These are phyloP conservation scores for Pipistrellus nathusii DNA, from an alignment of 2,797 vertebrate genomes.

Conservation along the genomic window DNA sequence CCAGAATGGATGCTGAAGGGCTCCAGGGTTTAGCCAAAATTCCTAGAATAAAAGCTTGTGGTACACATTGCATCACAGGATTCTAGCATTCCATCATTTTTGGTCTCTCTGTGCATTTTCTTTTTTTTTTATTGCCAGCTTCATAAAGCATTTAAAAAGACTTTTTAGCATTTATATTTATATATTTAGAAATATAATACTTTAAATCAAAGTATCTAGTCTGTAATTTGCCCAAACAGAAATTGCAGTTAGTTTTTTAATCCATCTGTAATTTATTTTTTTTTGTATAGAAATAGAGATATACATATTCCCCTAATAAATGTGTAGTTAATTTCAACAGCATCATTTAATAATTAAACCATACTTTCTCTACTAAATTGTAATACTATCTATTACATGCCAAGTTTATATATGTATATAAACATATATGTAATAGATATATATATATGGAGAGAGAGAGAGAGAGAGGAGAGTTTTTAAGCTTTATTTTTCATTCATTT, in stretches of 20 bases:
- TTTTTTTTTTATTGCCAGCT: neutral
- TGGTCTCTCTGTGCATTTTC: too few relatives aligned
- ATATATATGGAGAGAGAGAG: neutral
- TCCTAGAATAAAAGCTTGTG: neutral
- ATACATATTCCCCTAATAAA: neutral
- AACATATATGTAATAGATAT: neutral
- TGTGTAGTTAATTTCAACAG: neutral
- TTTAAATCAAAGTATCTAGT: neutral
- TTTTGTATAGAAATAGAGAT: neutral
- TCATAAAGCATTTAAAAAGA: neutral
- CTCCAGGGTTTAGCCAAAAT: neutral
- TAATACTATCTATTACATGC: neutral
- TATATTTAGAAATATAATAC: neutral
- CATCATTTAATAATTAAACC: neutral
- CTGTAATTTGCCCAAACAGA: neutral
- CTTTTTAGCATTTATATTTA: neutral
- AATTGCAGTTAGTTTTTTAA: neutral
- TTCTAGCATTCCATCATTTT: neutral
- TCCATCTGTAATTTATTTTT: neutral
- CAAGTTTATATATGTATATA: neutral
- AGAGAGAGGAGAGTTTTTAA: neutral
- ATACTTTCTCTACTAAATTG: neutral
- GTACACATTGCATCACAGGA: neutral
- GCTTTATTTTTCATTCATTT: neutral
- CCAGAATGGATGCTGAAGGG: neutral